phyloP scores from a whole-genome alignment of 1,140 invertebrate genomes.

The Parapsyche elsis region DNA sequence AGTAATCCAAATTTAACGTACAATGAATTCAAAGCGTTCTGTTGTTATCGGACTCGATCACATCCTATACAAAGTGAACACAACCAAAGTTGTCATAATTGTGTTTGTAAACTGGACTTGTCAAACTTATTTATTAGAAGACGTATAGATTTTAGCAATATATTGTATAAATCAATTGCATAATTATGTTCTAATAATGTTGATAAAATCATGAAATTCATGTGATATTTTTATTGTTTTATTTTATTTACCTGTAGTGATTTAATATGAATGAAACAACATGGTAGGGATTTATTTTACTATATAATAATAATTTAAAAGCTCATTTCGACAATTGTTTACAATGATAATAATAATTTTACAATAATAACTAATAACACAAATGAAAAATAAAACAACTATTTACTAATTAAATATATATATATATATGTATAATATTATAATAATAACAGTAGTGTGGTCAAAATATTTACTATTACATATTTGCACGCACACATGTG shows the following conservation, averaged over 20 bases:
- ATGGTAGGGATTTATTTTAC: not conserved
- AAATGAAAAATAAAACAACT: slow-evolving; percentile 48
- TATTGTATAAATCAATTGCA: not conserved
- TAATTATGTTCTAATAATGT: not conserved
- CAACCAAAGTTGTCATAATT: slow-evolving; percentile 7
- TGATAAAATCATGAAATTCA: slow-evolving; percentile 10
- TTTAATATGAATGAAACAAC: not conserved
- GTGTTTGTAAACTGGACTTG: slow-evolving; percentile 5
- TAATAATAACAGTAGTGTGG: slow-evolving; percentile 2
- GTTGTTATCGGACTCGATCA: not conserved
- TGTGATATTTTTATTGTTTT: not conserved
- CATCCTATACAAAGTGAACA: not conserved
- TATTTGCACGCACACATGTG: not conserved
- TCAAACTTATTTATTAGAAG: slow-evolving; percentile 16
- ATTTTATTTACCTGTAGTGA: not conserved
- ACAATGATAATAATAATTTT: slow-evolving; percentile 37
- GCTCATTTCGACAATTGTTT: slow-evolving; percentile 51
- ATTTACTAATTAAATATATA: slow-evolving; percentile 24
- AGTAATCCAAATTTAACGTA: not conserved
- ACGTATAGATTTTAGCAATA: slow-evolving; percentile 1
- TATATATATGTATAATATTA: not conserved
- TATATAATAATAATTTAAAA: slow-evolving; percentile 53
- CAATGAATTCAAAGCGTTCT: no score
- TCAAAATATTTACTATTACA: not conserved
- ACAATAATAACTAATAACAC: slow-evolving; percentile 49